Conservation (phyloP, 2,797 vertebrate genomes). For the Protosalanx chinensis region DNA sequence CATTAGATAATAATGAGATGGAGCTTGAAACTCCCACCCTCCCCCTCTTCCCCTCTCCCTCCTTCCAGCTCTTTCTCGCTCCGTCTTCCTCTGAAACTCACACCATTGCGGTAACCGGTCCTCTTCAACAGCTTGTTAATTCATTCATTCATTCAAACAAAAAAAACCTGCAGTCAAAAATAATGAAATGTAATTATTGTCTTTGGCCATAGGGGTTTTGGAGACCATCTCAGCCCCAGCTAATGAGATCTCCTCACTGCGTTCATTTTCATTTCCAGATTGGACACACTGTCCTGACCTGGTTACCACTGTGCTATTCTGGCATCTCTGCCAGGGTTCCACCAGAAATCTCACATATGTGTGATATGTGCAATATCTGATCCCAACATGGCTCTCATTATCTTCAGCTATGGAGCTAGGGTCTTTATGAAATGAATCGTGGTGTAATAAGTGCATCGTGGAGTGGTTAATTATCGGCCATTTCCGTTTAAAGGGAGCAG, state of each 20-base stretch:
- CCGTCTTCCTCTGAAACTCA: slow-evolving; percentile 14
- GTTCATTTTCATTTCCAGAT: background rate
- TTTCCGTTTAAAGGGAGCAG: background rate
- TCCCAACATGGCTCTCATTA: slow-evolving; percentile 2
- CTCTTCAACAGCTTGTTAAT: slow-evolving; percentile 21
- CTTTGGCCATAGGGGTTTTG: slow-evolving; percentile 14
- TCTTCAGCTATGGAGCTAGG: background rate
- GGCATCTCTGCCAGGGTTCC: too few relatives aligned
- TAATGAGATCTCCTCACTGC: slow-evolving; percentile 5
- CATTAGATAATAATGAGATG: slow-evolving; percentile 33
- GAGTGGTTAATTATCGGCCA: background rate
- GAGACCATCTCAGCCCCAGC: background rate
- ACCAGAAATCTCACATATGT: background rate
- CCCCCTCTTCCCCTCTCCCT: background rate
- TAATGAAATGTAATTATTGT: slow-evolving; percentile 36
- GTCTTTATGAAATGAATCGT: background rate
- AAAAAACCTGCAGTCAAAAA: slow-evolving; percentile 21
- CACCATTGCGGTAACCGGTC: slow-evolving; percentile 19
- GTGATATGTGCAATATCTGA: background rate
- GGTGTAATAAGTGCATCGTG: background rate
- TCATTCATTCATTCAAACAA: background rate
- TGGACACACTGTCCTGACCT: background rate
- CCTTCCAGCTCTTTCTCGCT: background rate
- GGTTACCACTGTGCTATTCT: background rate
- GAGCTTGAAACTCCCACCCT: slow-evolving; percentile 9